These are phyloP conservation scores for Heteromormyrus szaboi DNA, from an alignment of 2,797 vertebrate species.

Conservation along the genomic window DNA sequence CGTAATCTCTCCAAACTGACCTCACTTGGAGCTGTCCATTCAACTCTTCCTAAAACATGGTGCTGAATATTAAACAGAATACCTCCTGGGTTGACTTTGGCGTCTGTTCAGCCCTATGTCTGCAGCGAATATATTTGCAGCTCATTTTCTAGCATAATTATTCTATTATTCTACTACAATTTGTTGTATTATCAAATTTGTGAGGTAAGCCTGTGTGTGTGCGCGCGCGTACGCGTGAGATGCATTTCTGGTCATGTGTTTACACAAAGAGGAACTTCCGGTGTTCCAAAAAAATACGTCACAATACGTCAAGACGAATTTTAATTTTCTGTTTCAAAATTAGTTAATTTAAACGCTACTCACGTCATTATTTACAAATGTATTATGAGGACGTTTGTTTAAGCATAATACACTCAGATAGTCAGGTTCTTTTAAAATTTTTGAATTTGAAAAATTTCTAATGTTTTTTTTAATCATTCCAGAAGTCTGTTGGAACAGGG, in stretches of 20 bases:
- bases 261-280: not conserved
- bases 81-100: conserved; percentile 20
- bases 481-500: conserved; percentile 13
- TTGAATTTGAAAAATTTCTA: not conserved
- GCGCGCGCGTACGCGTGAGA: not conserved
- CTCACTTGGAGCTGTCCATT: conserved; percentile 23
- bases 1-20: conserved; percentile 23
- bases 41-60: conserved; percentile 24
- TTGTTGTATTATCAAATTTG: not conserved
- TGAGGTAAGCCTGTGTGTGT: not conserved
- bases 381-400: not conserved
- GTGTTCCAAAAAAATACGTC: not conserved
- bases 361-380: not conserved
- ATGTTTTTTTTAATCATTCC: conserved; percentile 14
- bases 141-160: not conserved
- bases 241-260: not conserved
- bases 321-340: not conserved
- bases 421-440: not conserved
- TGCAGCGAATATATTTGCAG: conserved; percentile 5
- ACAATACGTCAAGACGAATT: not conserved
- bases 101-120: not conserved
- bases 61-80: conserved; percentile 29
- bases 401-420: not conserved
- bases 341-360: not conserved
- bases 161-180: not conserved